Base-by-base conservation (phyloP, 2,797 vertebrate species). In the Sciaenops ocellatus region DNA sequence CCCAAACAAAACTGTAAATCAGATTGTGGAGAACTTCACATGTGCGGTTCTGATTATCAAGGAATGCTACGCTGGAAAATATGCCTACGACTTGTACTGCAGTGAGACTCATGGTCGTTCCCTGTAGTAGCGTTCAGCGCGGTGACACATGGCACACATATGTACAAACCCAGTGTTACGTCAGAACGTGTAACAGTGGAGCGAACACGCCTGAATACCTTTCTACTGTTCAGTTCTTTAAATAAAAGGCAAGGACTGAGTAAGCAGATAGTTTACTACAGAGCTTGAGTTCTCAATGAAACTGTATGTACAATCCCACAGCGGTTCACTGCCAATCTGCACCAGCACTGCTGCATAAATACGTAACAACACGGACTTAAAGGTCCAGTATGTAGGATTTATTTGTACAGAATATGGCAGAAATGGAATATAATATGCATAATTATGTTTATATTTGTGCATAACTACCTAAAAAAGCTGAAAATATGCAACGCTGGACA, bases 1-100 rank as follows among this genome's bases (percentile, higher is more conserved):
- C 72, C 54, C 47, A 86, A 88, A 85, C 79, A 85, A 48, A 78
- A 78, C 64, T 28, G 54, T 82, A 82, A 78, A 82, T 86, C 73
- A 77, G 26, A 69, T 4, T 9, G 15, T 15, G 56, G 62, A 24
- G 16, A 55, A 15, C 3, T 30, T 57, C 1, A 15, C 26, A 28
- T 38, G 57, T 62, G n/a, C 7, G 0, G 12, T n/a, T 82, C 50
- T 63, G 44, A 59, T 69, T 26, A 52, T n/a, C 28, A n/a, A 34
- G 42, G 50, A 62, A 47, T 16, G 57, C 64, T 13, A 10, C 47
- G 52, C 61, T 47, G 28, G 57, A 46, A 69, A 71, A 66, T 16
- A 28, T 44, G 56, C 34, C 50, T 38, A 22, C 28, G 44, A 47
- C 46, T n/a, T 28, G 17, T 44, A 4, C 28, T 50, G 42, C 47